Evolutionary conservation across 1,140 invertebrate species (phyloP).

Genomic region (Sitobion miscanthi): DNA sequence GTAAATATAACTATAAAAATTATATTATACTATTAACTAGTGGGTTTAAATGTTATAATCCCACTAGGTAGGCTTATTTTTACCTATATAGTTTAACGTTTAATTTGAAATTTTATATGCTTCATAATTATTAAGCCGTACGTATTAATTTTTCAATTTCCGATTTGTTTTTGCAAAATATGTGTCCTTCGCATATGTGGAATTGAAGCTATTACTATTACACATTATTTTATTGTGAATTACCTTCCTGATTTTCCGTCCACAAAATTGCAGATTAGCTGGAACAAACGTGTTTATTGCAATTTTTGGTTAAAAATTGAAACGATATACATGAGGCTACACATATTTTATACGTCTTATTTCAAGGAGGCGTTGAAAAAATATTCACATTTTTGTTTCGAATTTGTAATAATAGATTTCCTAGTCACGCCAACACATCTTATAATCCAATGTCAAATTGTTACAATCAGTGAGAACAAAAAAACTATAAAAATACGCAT

Average conservation of each 20-base stretch:
- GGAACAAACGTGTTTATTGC: neutral
- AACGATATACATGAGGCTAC: neutral
- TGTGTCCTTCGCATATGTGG: neutral
- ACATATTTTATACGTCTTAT: neutral
- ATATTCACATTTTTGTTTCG: conserved; percentile 44
- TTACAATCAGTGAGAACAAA: conserved; percentile 26
- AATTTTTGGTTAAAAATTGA: neutral
- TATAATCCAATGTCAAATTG: conserved; percentile 49
- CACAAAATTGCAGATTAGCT: neutral
- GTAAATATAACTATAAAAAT: too few relatives aligned
- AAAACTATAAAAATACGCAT: conserved; percentile 14
- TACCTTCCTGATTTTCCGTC: neutral
- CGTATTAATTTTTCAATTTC: neutral
- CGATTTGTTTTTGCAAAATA: neutral
- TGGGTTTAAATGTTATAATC: too few relatives aligned
- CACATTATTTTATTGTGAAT: neutral
- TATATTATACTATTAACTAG: too few relatives aligned
- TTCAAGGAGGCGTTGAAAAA: conserved; percentile 44
- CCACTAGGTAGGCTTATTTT: neutral
- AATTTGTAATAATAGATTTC: conserved; percentile 53
- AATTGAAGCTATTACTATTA: neutral
- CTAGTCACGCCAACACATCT: conserved; percentile 52
- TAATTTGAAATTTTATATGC: neutral
- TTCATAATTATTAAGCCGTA: neutral
- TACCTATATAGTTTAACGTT: neutral